Base-by-base conservation (phyloP, 2,113 vertebrate species). In the Gymnocephalus cernua region DNA sequence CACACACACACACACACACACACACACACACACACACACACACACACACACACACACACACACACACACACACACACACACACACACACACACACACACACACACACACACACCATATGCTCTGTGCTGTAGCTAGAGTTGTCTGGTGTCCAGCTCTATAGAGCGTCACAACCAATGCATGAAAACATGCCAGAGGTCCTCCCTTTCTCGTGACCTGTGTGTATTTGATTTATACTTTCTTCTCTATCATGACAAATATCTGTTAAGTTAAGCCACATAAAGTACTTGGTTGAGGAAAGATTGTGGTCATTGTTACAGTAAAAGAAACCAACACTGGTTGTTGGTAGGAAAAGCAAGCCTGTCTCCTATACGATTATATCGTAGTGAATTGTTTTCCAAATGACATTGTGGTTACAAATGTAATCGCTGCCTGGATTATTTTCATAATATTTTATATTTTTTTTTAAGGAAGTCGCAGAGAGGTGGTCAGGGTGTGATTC, bases 81-180 rank as follows among this genome's bases (percentile, higher is more conserved):
- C 56, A 47, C 11, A 57, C 56, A 29, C 56, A 61, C 27, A 32
- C 15, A 0, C 27, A 10, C 29, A 61, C 63, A 65, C 74, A 77
- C 71, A 71, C 32, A 51, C 75, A 88, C 73, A 56, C 25, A 27
- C 72, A 80, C 88, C 92, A 91, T 92, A 93, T 92, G 90, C 82
- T 82, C 68, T 61, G 29, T 56, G 82, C 69, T 78, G 64, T 25
- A 58, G 66, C 63, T 23, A 11, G 50, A 78, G 56, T 3, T 74
- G 77, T 81, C 58, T 50, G 19, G 61, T 23, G 25, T 87, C 80
- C 86, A 76, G 73, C 32, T 82, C 78, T 72, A 74, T 62, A 54
- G 73, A 85, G 79, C 84, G 25, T 90, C 88, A 87, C 59, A 79
- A 82, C 44, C 56, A 14, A 41, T 1, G n/a, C 44, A 64, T 74